Evolutionary conservation across 2,113 vertebrate genomes (phyloP), one percentile per base, ranked within the genome.

Genomic region (Calidris pygmaea): DNA sequence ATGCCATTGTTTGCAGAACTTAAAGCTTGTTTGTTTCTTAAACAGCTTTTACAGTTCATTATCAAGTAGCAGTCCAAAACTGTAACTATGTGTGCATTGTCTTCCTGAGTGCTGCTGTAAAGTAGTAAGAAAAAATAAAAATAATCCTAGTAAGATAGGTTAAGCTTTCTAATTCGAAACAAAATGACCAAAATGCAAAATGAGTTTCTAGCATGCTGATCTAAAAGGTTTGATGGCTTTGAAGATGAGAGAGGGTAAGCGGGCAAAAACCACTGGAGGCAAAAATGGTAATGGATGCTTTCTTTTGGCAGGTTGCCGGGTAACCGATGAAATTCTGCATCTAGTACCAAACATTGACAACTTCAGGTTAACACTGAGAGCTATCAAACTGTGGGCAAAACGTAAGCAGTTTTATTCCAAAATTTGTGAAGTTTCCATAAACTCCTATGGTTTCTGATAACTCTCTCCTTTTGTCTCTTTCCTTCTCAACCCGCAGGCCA

Each of bases 351-450:
- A 98, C 96, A 98, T 99, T 92, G 98, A 99, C 94, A 99, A 99
- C 98, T 99, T 99, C 98, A 98, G 98, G 97, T 98, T 99, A 94
- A 98, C 99, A 89, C 98, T 99, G 97, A 98, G 98, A 98, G 98
- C 98, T 97, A 99, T 99, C 98, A 99, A 99, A 98, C 96, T 99
- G 62, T 99, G 99, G 99, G 99, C 99, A 95, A 99, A 99, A 98
- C 98, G 99, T 99, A 98, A 99, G 99, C 98, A 93, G 67, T 96
- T 97, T 95, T 94, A 95, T 90, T 96, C 83, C 74, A 96, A 79
- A 97, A 89, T 67, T 87, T 93, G 87, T 96, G 39, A 86, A 39
- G 37, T 74, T 85, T 58, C 97, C 70, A 37, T 75, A 90, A 55
- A 56, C 34, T 56, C 50, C 83, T 66, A 22, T 9, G 30, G 22